These are phyloP conservation scores for Pseudachorutes palmiensis DNA, from an alignment of 1,140 invertebrate species.

Conservation along the genomic window DNA sequence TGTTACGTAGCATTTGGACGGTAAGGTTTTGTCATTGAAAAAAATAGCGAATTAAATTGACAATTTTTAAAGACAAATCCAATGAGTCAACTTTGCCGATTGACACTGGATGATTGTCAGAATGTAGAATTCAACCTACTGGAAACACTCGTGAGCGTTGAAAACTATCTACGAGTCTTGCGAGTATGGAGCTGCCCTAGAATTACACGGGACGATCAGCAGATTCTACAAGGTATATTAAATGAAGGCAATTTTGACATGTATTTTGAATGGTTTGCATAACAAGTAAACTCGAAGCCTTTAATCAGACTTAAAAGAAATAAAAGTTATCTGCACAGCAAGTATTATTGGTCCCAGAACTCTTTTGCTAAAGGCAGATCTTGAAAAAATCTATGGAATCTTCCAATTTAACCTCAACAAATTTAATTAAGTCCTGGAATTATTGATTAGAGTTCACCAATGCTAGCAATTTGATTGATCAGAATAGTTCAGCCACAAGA, in stretches of 20 bases:
- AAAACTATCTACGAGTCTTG: conserved; percentile 39
- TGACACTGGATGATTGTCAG: conserved; percentile 40
- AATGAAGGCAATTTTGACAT: conserved; percentile 39
- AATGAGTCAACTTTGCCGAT: conserved; percentile 38
- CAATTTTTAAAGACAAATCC: conserved; percentile 39
- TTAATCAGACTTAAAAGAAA: too few species aligned
- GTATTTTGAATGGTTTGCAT: conserved; percentile 40
- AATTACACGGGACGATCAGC: conserved; percentile 33
- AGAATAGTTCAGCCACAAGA: too few species aligned
- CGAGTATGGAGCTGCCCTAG: conserved; percentile 41
- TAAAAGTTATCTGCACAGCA: too few species aligned
- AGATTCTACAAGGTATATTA: conserved; percentile 28
- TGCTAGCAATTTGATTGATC: too few species aligned
- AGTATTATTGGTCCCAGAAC: too few species aligned
- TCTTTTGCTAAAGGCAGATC: too few species aligned
- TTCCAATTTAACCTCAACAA: too few species aligned
- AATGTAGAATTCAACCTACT: conserved; percentile 31
- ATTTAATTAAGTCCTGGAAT: too few species aligned
- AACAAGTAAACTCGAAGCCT: too few species aligned
- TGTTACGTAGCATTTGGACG: conserved; percentile 39
- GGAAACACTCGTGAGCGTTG: conserved; percentile 35
- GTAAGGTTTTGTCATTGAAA: conserved; percentile 29
- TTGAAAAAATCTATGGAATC: too few species aligned
- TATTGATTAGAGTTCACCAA: too few species aligned
- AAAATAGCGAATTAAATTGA: neutral